Percentiles rank a stretch among this genome's conserved stretches.
phyloP scores from a whole-genome alignment of 2,888 invertebrate genomes.

The Drosophila neotestacea region DNA sequence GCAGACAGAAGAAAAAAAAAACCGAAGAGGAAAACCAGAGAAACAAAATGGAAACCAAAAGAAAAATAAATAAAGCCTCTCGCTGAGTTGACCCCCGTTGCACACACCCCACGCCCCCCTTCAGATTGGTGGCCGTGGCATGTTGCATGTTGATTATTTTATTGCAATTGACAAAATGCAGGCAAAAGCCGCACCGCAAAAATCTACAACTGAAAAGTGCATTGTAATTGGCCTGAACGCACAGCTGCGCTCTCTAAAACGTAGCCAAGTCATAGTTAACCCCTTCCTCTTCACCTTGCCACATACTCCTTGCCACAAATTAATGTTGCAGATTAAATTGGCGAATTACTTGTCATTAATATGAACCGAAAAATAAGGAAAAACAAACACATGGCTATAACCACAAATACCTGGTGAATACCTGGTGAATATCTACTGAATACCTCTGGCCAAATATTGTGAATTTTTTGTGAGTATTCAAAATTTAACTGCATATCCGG shows the following conservation, averaged over 20 bases:
- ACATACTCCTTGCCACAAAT: constrained; percentile 33
- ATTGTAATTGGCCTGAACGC: constrained; percentile 71
- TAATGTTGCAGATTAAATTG: constrained; percentile 71
- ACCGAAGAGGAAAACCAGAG: not conserved
- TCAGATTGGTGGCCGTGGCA: constrained; percentile 22
- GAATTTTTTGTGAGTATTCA: not conserved
- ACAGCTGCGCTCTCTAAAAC: constrained; percentile 64
- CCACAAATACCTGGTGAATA: not conserved
- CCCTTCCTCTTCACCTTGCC: not conserved
- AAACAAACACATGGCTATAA: constrained; percentile 18
- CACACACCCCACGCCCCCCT: too few species aligned
- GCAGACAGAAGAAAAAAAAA: constrained; percentile 40
- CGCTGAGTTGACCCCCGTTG: constrained; percentile 8
- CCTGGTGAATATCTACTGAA: constrained; percentile 3
- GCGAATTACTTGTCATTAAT: constrained; percentile 68
- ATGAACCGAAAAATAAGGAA: constrained; percentile 22
- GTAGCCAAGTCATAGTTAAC: constrained; percentile 27
- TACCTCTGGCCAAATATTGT: constrained; percentile 3
- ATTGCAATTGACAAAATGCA: constrained; percentile 78
- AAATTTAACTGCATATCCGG: not conserved
- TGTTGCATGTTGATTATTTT: constrained; percentile 80
- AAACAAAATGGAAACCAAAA: constrained; percentile 22
- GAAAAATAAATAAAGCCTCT: constrained; percentile 46
- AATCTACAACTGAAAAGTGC: constrained; percentile 51
- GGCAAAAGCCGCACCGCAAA: constrained; percentile 36